Conservation (phyloP, 2,888 invertebrate species). For the Aphodius sticticus region DNA sequence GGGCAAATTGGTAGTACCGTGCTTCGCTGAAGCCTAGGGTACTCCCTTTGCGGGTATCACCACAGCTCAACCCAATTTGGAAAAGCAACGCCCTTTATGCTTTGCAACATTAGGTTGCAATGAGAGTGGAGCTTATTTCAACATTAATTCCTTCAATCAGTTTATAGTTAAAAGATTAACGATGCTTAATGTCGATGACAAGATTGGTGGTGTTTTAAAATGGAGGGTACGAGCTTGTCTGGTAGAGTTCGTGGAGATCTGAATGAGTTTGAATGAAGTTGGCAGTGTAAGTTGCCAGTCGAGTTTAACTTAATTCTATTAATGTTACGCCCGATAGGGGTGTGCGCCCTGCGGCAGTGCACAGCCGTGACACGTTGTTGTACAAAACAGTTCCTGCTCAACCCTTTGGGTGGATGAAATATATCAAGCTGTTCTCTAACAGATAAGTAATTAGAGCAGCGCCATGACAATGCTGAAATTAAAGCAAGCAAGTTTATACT, state of each 20-base stretch:
- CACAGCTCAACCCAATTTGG: too few species aligned
- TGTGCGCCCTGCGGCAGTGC: conserved; percentile 16
- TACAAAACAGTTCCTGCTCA: conserved; percentile 23
- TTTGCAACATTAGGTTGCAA: too few species aligned
- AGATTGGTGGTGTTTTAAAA: too few species aligned
- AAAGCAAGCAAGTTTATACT: conserved; percentile 35
- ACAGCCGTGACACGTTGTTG: conserved; percentile 29
- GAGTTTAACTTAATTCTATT: background rate
- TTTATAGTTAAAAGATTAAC: too few species aligned
- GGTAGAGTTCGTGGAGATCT: background rate
- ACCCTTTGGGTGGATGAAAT: conserved; percentile 28
- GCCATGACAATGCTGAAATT: conserved; percentile 32
- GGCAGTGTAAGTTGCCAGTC: background rate
- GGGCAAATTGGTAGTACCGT: too few species aligned
- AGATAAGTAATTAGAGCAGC: conserved; percentile 35
- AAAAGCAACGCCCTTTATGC: too few species aligned
- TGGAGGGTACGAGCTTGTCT: too few species aligned
- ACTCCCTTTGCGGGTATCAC: too few species aligned
- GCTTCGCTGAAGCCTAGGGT: too few species aligned
- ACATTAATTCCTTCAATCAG: too few species aligned
- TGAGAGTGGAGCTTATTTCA: too few species aligned
- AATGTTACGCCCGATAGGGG: conserved; percentile 10
- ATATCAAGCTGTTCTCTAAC: conserved; percentile 32
- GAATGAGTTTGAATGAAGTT: conserved; percentile 4
- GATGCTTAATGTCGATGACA: too few species aligned